These are phyloP conservation scores for Actias luna DNA, from an alignment of 2,888 invertebrate species.

Conservation along the genomic window DNA sequence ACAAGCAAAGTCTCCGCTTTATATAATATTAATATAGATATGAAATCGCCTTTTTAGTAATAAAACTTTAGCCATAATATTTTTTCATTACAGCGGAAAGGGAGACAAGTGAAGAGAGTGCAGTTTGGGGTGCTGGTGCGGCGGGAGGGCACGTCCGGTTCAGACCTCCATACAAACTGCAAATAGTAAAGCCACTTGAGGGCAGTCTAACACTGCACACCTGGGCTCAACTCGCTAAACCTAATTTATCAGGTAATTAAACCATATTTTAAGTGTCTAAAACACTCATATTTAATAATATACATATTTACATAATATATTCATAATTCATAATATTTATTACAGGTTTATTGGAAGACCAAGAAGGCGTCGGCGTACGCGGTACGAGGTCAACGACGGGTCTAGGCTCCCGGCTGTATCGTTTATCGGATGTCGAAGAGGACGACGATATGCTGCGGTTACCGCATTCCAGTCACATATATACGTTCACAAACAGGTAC, in stretches of 20 bases:
- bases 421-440: conserved; percentile 87
- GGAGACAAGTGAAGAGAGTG: conserved; percentile 69
- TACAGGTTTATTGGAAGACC: conserved; percentile 88
- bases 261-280: not conserved
- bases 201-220: conserved; percentile 96
- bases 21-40: not conserved
- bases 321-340: not conserved
- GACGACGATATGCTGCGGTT: conserved; percentile 89
- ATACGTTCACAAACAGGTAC: conserved; percentile 90
- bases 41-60: not conserved
- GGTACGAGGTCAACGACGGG: conserved; percentile 89
- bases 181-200: conserved; percentile 95
- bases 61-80: not conserved
- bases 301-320: not conserved
- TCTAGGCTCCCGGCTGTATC: conserved; percentile 85
- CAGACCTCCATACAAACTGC: conserved; percentile 93
- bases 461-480: conserved; percentile 89
- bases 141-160: conserved; percentile 79
- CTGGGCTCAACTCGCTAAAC: conserved; percentile 97
- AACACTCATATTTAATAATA: not conserved
- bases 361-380: conserved; percentile 94
- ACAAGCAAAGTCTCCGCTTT: no score
- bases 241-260: conserved; percentile 89
- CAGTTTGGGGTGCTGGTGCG: conserved; percentile 75
- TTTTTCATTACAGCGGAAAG: conserved; percentile 43